Conservation (phyloP, 2,797 vertebrate genomes). For the Allobates femoralis region DNA sequence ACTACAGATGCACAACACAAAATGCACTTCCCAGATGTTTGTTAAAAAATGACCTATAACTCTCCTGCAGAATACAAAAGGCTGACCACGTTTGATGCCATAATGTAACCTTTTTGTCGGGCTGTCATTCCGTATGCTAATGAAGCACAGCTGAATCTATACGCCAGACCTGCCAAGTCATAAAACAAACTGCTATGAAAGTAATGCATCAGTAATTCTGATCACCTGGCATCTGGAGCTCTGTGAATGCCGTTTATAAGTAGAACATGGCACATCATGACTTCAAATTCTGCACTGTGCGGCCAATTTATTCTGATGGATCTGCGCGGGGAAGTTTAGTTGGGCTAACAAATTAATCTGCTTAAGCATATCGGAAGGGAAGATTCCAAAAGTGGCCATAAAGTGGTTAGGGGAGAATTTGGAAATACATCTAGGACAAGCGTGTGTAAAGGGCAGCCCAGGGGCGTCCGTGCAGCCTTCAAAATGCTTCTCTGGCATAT, state of each 20-base stretch:
- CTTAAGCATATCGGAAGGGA: slow-evolving; percentile 43
- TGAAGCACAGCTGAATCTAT: slow-evolving; percentile 62
- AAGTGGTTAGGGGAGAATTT: slow-evolving; percentile 10
- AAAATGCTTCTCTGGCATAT: neutral
- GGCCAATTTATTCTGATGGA: slow-evolving; percentile 63
- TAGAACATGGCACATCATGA: slow-evolving; percentile 52
- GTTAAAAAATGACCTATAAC: slow-evolving; percentile 58
- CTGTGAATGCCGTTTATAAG: slow-evolving; percentile 46
- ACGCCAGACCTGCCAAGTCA: slow-evolving; percentile 63
- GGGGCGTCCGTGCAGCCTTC: neutral
- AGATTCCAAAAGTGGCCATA: slow-evolving; percentile 11
- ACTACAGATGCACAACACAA: slow-evolving; percentile 61
- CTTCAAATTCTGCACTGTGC: slow-evolving; percentile 35
- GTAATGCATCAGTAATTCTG: slow-evolving; percentile 59
- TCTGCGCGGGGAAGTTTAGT: slow-evolving; percentile 60
- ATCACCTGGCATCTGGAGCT: slow-evolving; percentile 68
- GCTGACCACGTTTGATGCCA: slow-evolving; percentile 28
- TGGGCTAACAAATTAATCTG: slow-evolving; percentile 65
- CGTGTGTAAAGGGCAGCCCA: neutral
- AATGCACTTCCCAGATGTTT: slow-evolving; percentile 65
- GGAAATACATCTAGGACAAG: slow-evolving; percentile 3
- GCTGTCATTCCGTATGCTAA: slow-evolving; percentile 58
- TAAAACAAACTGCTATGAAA: slow-evolving; percentile 67
- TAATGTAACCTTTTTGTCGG: neutral
- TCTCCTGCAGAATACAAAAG: slow-evolving; percentile 59